Base-by-base conservation (phyloP, 2,797 vertebrate species). In the Euphonia xanthogaster region DNA sequence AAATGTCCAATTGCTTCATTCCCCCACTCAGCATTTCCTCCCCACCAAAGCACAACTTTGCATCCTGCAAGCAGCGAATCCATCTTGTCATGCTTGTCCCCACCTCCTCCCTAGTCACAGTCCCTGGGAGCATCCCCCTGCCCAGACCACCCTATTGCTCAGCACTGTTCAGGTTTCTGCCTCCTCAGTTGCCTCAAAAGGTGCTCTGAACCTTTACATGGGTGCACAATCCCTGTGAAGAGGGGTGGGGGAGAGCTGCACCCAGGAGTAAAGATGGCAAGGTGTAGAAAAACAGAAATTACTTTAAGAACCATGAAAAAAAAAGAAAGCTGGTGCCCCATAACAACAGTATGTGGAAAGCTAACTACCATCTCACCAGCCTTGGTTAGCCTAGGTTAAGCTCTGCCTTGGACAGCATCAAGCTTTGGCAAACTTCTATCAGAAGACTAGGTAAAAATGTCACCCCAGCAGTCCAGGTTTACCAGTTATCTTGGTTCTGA, bases 231-330 rank as follows among this genome's bases (percentile, higher is more conserved):
- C 28, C 15, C 12, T 4, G 1, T 71, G 19, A 82, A 63, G 16
- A 1, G 1, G 15, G 18, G 2, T 23, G 5, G 19, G 8, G 9
- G 13, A 22, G 4, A 62, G 27, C 33, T 66, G 71, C 37, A 27
- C 9, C 16, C 6, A 5, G 22, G 13, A 73, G 25, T 3, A 9
- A 81, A 39, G 25, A 84, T 1, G 4, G 40, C 31, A 70, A 48
- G 51, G 39, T 3, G 6, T 4, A 45, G 47, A n/a, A 66, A 48
- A 79, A 30, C 21, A 82, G 14, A 76, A 89, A 60, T 15, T 18
- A 30, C 28, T 27, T n/a, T 16, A 37, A 82, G 21, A 7, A 57
- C 30, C 22, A 42, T 9, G 7, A 20, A 48, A 62, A 58, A 58
- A 60, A 72, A 33, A 65, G 7, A 24, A 57, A 61, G 39, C 5